Evolutionary conservation across 2,113 vertebrate species (phyloP), one percentile per base, ranked within the genome.

Genomic region (Rana temporaria): DNA sequence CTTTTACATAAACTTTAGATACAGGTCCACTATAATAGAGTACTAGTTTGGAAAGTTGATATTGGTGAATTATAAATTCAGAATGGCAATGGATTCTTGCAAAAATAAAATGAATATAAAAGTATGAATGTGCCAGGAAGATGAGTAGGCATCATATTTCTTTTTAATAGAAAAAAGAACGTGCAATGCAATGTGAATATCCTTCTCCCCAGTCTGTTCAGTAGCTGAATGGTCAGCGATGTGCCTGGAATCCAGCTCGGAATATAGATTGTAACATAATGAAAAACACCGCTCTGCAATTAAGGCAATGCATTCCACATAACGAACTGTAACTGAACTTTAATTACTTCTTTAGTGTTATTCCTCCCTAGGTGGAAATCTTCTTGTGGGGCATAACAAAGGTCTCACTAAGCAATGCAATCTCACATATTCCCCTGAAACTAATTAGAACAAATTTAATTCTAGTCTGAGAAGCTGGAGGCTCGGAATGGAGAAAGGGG

Each of bases 401-500:
- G 80, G 59, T 82, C 80, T 82, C 57, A 82, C 62, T 78, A 77
- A 62, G 69, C 77, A 52, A 84, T 63, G 38, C 52, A 12, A 7
- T 78, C 68, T 74, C 16, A 71, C 7, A 84, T 77, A 81, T 79
- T 48, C 76, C 70, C 82, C 12, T 63, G 38, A 3, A 48, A 56
- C 85, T 86, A 79, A n/a, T 85, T 84, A 75, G 63, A 66, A 26
- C 20, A 64, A 75, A 82, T 82, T 82, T 63, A 82, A 82, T 82
- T 75, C 63, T 64, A 56, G 62, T 42, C 57, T 38, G 11, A 34
- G 52, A 59, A 48, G 30, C 32, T 64, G 22, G 22, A 20, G 30
- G 55, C 24, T 32, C 59, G 32, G 14, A 34, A 67, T 42, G 53
- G 59, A n/a, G 71, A 67, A n/a, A 16, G 12, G 22, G 24, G 34